Evolutionary conservation across 2,888 invertebrate genomes (phyloP), one percentile per base, ranked within the genome.

Genomic region (Volucella zonaria): DNA sequence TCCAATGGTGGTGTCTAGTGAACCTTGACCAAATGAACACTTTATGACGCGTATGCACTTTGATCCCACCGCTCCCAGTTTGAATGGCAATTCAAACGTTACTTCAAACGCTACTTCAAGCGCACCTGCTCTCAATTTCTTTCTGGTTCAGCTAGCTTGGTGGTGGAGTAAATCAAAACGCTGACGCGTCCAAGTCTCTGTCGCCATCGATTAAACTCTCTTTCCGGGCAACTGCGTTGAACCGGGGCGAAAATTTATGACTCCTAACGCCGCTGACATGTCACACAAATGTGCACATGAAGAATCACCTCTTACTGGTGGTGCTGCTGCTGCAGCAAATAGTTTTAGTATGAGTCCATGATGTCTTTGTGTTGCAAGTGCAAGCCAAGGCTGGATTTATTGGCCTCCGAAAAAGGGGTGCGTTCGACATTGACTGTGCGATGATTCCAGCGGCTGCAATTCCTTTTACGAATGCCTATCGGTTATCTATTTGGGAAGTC

Each of bases 401-500:
- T 85, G 67, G 85, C 42, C 42, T 81, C 85, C 85, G 76, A 81
- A 85, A 85, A 85, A 85, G 85, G 85, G 85, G 85, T 85, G 85
- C 85, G 76, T 81, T 75, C 74, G 75, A 68, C 71, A 73, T 77
- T 61, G 76, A 45, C 45, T 68, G 80, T 58, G 80, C 73, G 73
- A 74, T 74, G 78, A 78, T 78, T 82, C 79, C 76, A 74, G 73
- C 81, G 81, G 68, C 56, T 31, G 70, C 52, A 58, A 81, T 73
- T 76, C 85, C 81, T 64, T 85, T 81, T 77, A 73, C 64, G 85
- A 81, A 61, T 73, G 85, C 62, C 66, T 77, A 81, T 73, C 73
- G 85, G 76, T 81, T 85, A 85, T 85, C 81, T 85, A 81, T 85
- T 77, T 85, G 85, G 81, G 81, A 85, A 85, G 85, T 85, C 74